Base-by-base conservation (phyloP, 2,113 vertebrate genomes). In the Calyptommatus sinebrachiatus region DNA sequence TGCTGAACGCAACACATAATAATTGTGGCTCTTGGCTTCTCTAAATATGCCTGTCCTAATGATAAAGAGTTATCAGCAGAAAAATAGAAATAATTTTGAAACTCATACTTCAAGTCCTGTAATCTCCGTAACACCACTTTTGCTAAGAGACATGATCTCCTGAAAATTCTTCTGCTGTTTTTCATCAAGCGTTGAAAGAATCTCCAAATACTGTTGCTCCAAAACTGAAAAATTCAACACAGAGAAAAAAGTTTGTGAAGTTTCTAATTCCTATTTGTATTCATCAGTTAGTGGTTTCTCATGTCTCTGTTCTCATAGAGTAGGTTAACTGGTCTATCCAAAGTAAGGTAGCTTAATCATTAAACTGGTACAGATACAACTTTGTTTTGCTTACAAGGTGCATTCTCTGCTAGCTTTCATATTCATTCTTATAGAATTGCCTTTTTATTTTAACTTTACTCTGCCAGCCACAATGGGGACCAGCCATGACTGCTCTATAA, bases 71-170 rank as follows among this genome's bases (percentile, higher is more conserved):
- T 45, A 29, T 61, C n/a, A 29, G 31, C 71, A 61, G 63, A 72
- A 79, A 70, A 79, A 72, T 1, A 66, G 12, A 1, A 0, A 26
- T 48, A 3, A 12, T 4, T 72, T 45, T 66, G 65, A 62, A 45
- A 81, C 18, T 90, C 89, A 86, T 88, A 99, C 98, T 92, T 99
- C 96, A 50, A 97, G 91, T 18, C 92, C 83, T 16, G 95, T 95
- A 21, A 93, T 80, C 4, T 97, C 96, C 72, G 90, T 90, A 31
- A 92, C 85, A 57, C 77, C 86, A 69, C 81, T 87, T 78, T 71
- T 89, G 77, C 78, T 89, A 3, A 89, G 83, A 2, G 84, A 91
- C 79, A 90, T 83, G 24, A 89, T 95, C 71, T 91, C 94, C 88
- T 93, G 94, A 85, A 95, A 92, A 65, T 88, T 83, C 70, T 93